These are phyloP conservation scores for Thyatira batis DNA, from an alignment of 2,888 invertebrate species.

Conservation along the genomic window DNA sequence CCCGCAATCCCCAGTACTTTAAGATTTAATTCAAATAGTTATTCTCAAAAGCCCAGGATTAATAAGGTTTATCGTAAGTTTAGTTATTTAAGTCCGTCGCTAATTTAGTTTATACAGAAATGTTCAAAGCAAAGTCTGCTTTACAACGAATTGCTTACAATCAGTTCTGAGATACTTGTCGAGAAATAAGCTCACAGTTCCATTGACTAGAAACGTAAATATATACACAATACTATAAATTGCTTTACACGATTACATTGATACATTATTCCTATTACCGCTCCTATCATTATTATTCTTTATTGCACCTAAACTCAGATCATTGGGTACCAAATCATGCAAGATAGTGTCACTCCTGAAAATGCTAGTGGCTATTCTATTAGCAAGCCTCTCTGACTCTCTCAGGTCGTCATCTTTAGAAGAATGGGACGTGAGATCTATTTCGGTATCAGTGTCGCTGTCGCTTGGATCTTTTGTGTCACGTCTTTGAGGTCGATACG, in stretches of 20 bases:
- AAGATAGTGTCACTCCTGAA: constrained; percentile 71
- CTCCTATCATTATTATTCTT: constrained; percentile 55
- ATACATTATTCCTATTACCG: constrained; percentile 53
- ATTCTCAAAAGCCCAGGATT: too few relatives aligned
- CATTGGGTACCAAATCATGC: constrained; percentile 76
- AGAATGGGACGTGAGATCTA: constrained; percentile 76
- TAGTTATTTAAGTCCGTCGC: too few relatives aligned
- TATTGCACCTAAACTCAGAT: constrained; percentile 67
- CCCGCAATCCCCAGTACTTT: too few relatives aligned
- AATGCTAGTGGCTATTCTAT: constrained; percentile 72
- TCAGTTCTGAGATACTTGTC: background rate
- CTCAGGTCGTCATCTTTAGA: constrained; percentile 75
- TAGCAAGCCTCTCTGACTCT: constrained; percentile 70
- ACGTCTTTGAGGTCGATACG: constrained; percentile 56
- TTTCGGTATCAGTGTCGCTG: constrained; percentile 76
- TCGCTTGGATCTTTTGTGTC: constrained; percentile 57
- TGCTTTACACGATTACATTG: constrained; percentile 41
- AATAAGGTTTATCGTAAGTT: too few relatives aligned
- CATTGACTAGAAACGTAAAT: constrained; percentile 21
- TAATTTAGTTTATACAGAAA: too few relatives aligned
- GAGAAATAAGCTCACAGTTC: constrained; percentile 11
- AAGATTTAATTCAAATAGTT: too few relatives aligned
- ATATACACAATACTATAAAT: background rate
- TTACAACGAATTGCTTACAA: background rate
- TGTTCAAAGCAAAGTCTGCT: background rate